A percentile compares a stretch with the other conserved stretches of the same genome.
These are phyloP conservation scores for Rhynchotus rufescens DNA, from an alignment of 2,797 vertebrate genomes.

Conservation along the genomic window DNA sequence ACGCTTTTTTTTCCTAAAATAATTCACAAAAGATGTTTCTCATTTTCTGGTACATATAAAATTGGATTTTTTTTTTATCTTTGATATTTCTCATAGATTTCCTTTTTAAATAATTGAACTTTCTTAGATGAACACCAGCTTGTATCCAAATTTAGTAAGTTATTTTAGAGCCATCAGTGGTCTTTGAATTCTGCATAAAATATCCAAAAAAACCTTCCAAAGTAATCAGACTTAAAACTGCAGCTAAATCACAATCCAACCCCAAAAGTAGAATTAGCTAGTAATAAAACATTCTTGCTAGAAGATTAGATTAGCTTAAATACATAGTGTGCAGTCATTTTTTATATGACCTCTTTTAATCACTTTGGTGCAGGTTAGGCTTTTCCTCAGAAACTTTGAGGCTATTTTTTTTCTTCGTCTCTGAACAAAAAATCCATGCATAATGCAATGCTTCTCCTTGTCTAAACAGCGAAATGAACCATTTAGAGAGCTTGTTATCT, in stretches of 20 bases:
- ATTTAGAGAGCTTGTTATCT: not conserved
- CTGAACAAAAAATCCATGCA: not conserved
- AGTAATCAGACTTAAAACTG: conserved; percentile 30
- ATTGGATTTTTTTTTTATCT: conserved; percentile 14
- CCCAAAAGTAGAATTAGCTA: conserved; percentile 39
- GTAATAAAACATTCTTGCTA: conserved; percentile 10
- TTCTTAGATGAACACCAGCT: not conserved
- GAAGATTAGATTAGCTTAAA: conserved; percentile 24
- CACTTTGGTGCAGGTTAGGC: conserved; percentile 14
- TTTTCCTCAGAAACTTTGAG: not conserved
- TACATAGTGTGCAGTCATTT: not conserved
- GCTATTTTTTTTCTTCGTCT: not conserved
- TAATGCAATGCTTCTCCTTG: not conserved
- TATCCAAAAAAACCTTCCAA: conserved; percentile 25
- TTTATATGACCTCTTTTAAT: conserved; percentile 17
- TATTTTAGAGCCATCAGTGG: not conserved
- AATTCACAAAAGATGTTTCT: conserved; percentile 35
- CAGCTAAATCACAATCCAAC: not conserved
- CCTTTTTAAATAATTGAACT: conserved; percentile 17
- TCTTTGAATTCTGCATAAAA: conserved; percentile 28
- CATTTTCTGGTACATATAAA: conserved; percentile 25
- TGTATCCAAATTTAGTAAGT: conserved; percentile 13
- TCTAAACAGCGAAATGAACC: conserved; percentile 21
- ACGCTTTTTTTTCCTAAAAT: conserved; percentile 34
- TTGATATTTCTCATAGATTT: conserved; percentile 41